phyloP scores from a whole-genome alignment of 2,113 vertebrate genomes.

The Lycaon pictus region DNA sequence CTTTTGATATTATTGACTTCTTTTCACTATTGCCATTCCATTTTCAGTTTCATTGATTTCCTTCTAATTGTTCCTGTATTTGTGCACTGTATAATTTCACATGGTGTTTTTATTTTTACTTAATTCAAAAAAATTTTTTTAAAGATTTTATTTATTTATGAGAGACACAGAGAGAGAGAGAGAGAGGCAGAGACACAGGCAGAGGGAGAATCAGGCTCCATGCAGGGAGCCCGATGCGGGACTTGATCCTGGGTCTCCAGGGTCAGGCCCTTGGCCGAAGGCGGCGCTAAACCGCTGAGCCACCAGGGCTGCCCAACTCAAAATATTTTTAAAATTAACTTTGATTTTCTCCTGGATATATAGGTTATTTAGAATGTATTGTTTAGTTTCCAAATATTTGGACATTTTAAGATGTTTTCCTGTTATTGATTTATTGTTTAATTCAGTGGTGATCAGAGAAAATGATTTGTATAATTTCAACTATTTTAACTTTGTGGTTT shows the following conservation, averaged over 20 bases:
- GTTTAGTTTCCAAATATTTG: background rate
- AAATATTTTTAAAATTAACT: background rate
- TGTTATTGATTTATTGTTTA: background rate
- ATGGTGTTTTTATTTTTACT: constrained; percentile 4
- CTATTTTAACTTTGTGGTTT: background rate
- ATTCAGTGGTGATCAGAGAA: background rate
- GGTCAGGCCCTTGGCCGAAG: too few relatives aligned
- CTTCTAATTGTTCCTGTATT: background rate
- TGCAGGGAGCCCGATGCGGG: too few relatives aligned
- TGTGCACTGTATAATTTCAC: background rate
- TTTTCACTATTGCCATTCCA: background rate
- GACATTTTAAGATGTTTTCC: background rate
- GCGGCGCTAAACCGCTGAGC: too few relatives aligned
- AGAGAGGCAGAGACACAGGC: too few relatives aligned
- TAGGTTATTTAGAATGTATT: background rate
- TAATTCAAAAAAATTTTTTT: background rate
- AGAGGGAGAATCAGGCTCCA: too few relatives aligned
- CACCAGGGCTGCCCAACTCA: background rate
- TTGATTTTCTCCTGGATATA: background rate
- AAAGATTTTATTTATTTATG: too few relatives aligned
- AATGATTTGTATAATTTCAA: background rate
- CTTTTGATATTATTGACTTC: background rate
- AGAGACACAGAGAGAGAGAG: too few relatives aligned
- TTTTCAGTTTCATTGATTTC: background rate
- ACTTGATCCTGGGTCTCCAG: too few relatives aligned